A percentile compares a stretch with the other conserved stretches of the same genome.
Conservation (phyloP, 2,797 vertebrate genomes). For the Jordanella pulchra region DNA sequence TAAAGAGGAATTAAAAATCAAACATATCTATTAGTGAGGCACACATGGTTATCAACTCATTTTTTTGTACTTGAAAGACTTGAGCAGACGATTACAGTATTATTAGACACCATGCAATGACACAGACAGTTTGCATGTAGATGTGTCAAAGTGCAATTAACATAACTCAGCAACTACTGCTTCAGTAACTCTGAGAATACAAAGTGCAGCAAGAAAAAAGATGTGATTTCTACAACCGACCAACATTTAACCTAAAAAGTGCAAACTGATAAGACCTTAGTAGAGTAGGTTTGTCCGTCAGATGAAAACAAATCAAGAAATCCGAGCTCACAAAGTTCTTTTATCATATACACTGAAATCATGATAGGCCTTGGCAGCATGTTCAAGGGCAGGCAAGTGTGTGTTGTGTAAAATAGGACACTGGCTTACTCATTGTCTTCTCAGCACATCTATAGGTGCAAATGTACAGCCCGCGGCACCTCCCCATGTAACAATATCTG, state of each 20-base stretch:
- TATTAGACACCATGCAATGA: slow-evolving; percentile 49
- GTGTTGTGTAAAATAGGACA: slow-evolving; percentile 43
- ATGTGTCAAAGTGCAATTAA: slow-evolving; percentile 80
- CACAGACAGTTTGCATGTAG: slow-evolving; percentile 57
- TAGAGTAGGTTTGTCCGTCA: slow-evolving; percentile 10
- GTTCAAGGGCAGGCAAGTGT: slow-evolving; percentile 54
- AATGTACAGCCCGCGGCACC: slow-evolving; percentile 41
- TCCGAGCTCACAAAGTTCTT: slow-evolving; percentile 34
- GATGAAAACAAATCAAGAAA: slow-evolving; percentile 12
- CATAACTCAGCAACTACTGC: slow-evolving; percentile 48
- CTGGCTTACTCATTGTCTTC: slow-evolving; percentile 40
- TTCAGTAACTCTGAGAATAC: slow-evolving; percentile 18
- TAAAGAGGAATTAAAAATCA: slow-evolving; percentile 26
- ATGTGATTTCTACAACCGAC: slow-evolving; percentile 16
- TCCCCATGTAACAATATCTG: slow-evolving; percentile 55
- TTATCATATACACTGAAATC: slow-evolving; percentile 49
- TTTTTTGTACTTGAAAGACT: slow-evolving; percentile 57
- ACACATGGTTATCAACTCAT: slow-evolving; percentile 31
- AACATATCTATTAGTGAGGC: slow-evolving; percentile 43
- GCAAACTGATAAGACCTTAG: slow-evolving; percentile 10
- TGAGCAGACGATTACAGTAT: slow-evolving; percentile 65
- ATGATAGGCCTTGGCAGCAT: slow-evolving; percentile 37
- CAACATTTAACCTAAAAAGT: slow-evolving; percentile 19
- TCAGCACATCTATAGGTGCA: slow-evolving; percentile 66
- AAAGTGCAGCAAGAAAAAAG: slow-evolving; percentile 31